These are phyloP conservation scores for Gobio gobio DNA, from an alignment of 2,113 vertebrate genomes.

Conservation along the genomic window DNA sequence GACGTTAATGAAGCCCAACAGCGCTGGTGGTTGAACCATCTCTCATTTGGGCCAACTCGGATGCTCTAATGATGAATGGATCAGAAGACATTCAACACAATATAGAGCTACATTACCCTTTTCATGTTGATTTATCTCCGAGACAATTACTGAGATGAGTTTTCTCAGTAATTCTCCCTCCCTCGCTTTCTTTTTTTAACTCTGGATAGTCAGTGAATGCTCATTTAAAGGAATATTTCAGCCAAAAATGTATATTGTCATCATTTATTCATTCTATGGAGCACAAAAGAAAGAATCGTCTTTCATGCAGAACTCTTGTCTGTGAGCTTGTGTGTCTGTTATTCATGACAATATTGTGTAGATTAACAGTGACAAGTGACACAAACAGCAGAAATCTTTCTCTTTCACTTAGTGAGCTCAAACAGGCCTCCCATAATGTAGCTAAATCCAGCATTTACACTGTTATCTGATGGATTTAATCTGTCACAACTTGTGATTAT, in stretches of 20 bases:
- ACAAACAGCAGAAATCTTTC: background rate
- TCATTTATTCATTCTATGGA: background rate
- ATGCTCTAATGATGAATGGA: constrained; percentile 18
- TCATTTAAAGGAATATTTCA: constrained; percentile 8
- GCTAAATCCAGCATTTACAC: constrained; percentile 9
- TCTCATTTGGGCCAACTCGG: background rate
- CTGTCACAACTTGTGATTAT: constrained; percentile 20
- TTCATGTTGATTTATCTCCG: background rate
- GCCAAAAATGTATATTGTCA: background rate
- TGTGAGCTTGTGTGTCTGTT: constrained; percentile 29
- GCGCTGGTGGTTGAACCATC: background rate
- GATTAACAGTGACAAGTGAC: background rate
- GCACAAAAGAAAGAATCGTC: constrained; percentile 14
- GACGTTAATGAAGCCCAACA: constrained; percentile 14
- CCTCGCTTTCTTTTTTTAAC: background rate
- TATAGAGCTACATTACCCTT: constrained; percentile 15
- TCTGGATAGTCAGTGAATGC: background rate
- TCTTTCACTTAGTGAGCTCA: background rate
- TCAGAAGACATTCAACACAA: constrained; percentile 29
- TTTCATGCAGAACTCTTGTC: background rate
- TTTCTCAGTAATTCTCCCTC: constrained; percentile 10
- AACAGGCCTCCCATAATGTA: background rate
- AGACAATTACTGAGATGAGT: constrained; percentile 20
- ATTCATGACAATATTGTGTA: constrained; percentile 21
- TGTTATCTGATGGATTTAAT: constrained; percentile 18